phyloP scores from a whole-genome alignment of 2,113 vertebrate genomes.

The Bombycilla garrulus region DNA sequence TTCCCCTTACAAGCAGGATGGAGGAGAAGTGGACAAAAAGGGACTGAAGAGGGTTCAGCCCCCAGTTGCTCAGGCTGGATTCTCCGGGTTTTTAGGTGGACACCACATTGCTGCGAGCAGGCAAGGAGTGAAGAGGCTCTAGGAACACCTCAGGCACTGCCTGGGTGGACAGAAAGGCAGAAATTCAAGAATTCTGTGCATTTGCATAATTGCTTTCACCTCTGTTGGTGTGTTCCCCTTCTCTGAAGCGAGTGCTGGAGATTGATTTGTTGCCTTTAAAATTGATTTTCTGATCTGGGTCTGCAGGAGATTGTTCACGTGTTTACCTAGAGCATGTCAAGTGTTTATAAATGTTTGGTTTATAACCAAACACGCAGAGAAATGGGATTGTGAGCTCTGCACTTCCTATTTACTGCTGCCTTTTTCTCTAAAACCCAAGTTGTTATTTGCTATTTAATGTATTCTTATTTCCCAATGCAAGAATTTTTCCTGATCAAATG shows the following conservation, averaged over 20 bases:
- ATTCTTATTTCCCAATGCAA: not conserved
- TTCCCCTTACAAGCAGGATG: not conserved
- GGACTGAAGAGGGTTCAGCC: not conserved
- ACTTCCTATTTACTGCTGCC: fast-evolving
- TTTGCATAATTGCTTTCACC: not conserved
- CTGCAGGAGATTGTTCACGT: not conserved
- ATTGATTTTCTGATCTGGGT: not conserved
- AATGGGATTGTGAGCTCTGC: not conserved
- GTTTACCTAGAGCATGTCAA: not conserved
- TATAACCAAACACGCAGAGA: not conserved
- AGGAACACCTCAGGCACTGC: not conserved
- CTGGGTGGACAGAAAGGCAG: not conserved
- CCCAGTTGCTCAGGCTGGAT: not conserved
- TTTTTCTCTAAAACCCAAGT: not conserved
- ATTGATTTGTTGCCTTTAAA: not conserved
- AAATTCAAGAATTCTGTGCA: not conserved
- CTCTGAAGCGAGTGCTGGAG: not conserved
- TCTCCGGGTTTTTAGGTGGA: not conserved
- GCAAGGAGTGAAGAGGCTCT: not conserved
- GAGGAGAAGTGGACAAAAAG: not conserved
- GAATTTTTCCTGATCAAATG: not conserved
- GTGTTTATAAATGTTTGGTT: not conserved
- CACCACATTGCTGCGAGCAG: not conserved
- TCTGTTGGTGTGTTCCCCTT: not conserved
- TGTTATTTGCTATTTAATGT: not conserved